Percentiles rank a stretch among this genome's conserved stretches.
These are phyloP conservation scores for Lontra canadensis DNA, from an alignment of 2,113 vertebrate genomes.

Conservation along the genomic window DNA sequence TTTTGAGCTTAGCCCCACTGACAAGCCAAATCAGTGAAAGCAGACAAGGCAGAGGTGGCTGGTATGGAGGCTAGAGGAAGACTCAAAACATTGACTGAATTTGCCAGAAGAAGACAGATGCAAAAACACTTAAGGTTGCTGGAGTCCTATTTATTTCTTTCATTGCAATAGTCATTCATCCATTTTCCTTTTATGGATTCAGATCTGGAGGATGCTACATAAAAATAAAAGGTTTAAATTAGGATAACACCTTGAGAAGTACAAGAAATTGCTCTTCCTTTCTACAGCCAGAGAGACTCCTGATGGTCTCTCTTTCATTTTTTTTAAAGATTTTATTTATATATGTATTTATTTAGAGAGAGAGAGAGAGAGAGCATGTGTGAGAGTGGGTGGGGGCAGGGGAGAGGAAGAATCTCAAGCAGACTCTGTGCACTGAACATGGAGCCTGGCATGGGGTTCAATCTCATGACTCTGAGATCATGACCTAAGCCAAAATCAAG, in stretches of 20 bases:
- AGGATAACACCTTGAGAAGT: neutral
- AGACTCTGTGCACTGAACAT: neutral
- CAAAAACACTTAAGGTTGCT: neutral
- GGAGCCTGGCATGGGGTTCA: neutral
- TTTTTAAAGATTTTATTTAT: neutral
- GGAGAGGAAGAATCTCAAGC: neutral
- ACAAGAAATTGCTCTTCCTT: neutral
- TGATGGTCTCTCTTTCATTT: neutral
- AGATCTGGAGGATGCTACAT: neutral
- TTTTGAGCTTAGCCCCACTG: neutral
- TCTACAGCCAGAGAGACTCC: neutral
- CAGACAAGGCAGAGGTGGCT: neutral
- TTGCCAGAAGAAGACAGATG: neutral
- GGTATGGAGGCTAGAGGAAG: neutral
- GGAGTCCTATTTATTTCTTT: neutral
- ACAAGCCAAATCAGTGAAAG: neutral
- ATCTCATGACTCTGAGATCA: neutral
- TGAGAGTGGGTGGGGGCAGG: neutral
- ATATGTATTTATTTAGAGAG: neutral
- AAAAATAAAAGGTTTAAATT: slow-evolving; percentile 4
- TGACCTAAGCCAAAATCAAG: neutral
- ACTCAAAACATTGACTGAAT: neutral
- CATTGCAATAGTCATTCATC: neutral
- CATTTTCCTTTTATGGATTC: neutral
- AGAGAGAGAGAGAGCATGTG: neutral